Conservation (phyloP, 2,888 invertebrate species). For the Pammene fasciana region DNA sequence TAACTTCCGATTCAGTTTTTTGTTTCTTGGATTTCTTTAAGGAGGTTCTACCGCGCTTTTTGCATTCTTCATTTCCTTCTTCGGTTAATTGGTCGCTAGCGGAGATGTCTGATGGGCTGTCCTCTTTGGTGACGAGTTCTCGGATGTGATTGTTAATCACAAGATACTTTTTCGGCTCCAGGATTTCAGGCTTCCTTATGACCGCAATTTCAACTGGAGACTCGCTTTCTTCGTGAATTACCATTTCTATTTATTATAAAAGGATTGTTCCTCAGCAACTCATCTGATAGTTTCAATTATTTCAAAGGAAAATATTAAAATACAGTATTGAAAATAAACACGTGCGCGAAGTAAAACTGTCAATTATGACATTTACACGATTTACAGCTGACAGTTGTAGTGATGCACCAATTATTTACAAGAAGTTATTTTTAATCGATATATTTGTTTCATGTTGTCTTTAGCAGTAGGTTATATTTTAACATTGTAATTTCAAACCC, state of each 20-base stretch:
- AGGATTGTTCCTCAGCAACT: neutral
- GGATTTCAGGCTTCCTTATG: conserved; percentile 47
- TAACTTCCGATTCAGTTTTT: conserved; percentile 23
- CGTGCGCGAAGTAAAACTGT: conserved; percentile 3
- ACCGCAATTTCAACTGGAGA: conserved; percentile 51
- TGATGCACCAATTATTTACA: conserved; percentile 9
- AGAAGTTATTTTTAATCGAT: neutral
- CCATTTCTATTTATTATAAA: conserved; percentile 51
- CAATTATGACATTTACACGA: conserved; percentile 11
- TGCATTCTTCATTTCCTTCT: conserved; percentile 15
- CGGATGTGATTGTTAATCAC: conserved; percentile 63
- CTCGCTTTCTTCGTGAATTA: conserved; percentile 57
- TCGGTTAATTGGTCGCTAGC: conserved; percentile 40
- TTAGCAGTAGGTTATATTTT: neutral
- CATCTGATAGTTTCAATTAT: neutral
- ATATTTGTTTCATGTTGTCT: neutral
- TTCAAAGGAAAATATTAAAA: neutral
- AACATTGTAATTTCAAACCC: neutral
- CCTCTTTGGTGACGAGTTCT: conserved; percentile 48
- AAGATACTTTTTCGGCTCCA: conserved; percentile 55
- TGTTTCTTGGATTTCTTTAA: conserved; percentile 36
- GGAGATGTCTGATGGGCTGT: conserved; percentile 37
- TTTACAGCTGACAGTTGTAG: conserved; percentile 23
- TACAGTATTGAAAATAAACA: neutral
- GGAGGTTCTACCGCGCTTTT: neutral